Percentiles rank a stretch among this genome's conserved stretches.
Conservation (phyloP, 2,888 invertebrate genomes). For the Gryllus longicercus region DNA sequence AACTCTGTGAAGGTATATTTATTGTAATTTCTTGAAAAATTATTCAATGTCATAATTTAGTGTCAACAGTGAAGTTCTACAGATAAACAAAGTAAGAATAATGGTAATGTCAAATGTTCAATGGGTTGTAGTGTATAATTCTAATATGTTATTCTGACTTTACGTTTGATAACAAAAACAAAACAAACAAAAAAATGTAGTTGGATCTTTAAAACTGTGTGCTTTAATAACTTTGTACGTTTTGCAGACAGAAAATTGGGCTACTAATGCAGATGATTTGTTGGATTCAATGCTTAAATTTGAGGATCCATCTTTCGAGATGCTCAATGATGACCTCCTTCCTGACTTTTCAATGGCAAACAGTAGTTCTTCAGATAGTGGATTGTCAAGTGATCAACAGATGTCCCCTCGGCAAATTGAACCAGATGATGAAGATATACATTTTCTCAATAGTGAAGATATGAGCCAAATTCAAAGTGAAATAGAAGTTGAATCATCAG, state of each 20-base stretch:
- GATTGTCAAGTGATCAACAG: constrained; percentile 59
- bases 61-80: background rate
- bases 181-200: background rate
- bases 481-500: constrained; percentile 35
- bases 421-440: constrained; percentile 32
- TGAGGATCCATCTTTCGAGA: constrained; percentile 57
- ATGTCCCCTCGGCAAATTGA: constrained; percentile 34
- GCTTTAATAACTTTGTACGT: constrained; percentile 21
- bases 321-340: constrained; percentile 31
- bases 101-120: too few relatives aligned
- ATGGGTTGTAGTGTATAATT: too few relatives aligned
- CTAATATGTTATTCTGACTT: too few relatives aligned
- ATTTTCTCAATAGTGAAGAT: constrained; percentile 18
- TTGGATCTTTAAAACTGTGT: background rate
- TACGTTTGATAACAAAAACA: too few relatives aligned
- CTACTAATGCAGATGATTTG: constrained; percentile 58
- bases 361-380: constrained; percentile 63
- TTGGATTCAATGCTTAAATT: constrained; percentile 66
- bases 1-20: too few relatives aligned
- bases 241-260: constrained; percentile 51
- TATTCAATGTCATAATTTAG: background rate
- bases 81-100: too few relatives aligned
- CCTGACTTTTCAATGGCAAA: constrained; percentile 31
- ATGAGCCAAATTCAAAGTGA: constrained; percentile 32
- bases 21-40: constrained; percentile 26